Base-by-base conservation (phyloP, 2,113 vertebrate genomes). In the Bubo blakistoni region DNA sequence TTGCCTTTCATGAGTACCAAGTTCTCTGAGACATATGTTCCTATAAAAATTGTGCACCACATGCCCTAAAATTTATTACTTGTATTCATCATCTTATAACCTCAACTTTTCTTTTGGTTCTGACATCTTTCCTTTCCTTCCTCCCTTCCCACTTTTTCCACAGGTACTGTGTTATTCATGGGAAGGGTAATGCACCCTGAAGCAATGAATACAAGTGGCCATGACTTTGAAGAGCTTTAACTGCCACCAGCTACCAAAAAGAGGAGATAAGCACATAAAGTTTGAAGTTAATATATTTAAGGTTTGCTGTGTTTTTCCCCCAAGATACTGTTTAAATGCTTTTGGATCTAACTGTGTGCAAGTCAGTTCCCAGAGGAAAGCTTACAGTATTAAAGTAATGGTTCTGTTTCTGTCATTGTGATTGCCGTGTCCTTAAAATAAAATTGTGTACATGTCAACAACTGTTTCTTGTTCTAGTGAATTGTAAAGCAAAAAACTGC, bases 161-260 rank as follows among this genome's bases (percentile, higher is more conserved):
- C 89, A 99, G 99, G 99, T 27, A 98, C 98, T 7, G 98, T 99
- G 93, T 97, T 99, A 57, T 99, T 99, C 97, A 99, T 99, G 99
- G 99, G 99, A 76, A 98, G 99, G 96, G 99, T 99, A 83, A 99
- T 99, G 99, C 99, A 99, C 95, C 99, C 99, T 6, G 99, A 99
- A 97, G 98, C 98, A 74, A 98, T 99, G 96, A 99, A 99, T 63
- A 77, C 98, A 59, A 99, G 96, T 40, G 98, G 98, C 96, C 98
- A 98, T 7, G 99, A 99, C 93, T 99, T 99, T 49, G 99, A 99
- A 90, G 99, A 98, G 92, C 98, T 99, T 96, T 99, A 99, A 98
- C 82, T 86, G 83, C 65, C 81, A 73, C 82, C 88, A 46, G 62
- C 82, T 63, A 79, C 94, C 92, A 65, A 92, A 93, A 97, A 81